A percentile compares a stretch with the other conserved stretches of the same genome.
These are phyloP conservation scores for Machimus rusticus DNA, from an alignment of 2,888 invertebrate genomes.

Conservation along the genomic window DNA sequence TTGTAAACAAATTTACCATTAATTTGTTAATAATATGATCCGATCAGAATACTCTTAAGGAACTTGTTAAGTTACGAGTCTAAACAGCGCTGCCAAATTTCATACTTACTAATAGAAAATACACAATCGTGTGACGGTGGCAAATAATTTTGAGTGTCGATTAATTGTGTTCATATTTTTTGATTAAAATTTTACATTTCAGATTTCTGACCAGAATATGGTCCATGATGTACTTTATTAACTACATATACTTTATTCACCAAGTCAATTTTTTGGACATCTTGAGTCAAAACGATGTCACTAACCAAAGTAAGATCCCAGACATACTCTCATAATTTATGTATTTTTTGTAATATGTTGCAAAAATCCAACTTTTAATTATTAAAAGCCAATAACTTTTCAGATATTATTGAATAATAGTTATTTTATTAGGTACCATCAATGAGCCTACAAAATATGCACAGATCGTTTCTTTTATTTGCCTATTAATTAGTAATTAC, in stretches of 20 bases:
- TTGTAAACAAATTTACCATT: conserved; percentile 9
- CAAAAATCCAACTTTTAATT: no score
- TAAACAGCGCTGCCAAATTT: conserved; percentile 31
- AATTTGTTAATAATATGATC: conserved; percentile 4
- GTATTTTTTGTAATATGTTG: neutral
- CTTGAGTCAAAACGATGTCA: neutral
- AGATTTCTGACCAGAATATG: neutral
- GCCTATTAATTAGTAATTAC: no score
- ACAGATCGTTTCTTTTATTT: no score
- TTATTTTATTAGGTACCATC: no score
- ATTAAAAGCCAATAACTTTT: no score
- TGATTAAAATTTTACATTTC: neutral
- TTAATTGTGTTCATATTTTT: neutral
- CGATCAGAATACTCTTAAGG: neutral
- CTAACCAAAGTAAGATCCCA: neutral
- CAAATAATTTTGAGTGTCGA: neutral
- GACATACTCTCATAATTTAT: neutral
- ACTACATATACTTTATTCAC: neutral
- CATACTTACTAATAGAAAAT: neutral
- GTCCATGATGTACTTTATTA: neutral
- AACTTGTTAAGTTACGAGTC: neutral
- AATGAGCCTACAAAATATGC: no score
- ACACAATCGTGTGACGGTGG: neutral
- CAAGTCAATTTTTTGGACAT: neutral
- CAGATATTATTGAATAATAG: no score